A percentile compares a stretch with the other conserved stretches of the same genome.
phyloP scores from a whole-genome alignment of 2,113 vertebrate species.

The Hippocampus zosterae region DNA sequence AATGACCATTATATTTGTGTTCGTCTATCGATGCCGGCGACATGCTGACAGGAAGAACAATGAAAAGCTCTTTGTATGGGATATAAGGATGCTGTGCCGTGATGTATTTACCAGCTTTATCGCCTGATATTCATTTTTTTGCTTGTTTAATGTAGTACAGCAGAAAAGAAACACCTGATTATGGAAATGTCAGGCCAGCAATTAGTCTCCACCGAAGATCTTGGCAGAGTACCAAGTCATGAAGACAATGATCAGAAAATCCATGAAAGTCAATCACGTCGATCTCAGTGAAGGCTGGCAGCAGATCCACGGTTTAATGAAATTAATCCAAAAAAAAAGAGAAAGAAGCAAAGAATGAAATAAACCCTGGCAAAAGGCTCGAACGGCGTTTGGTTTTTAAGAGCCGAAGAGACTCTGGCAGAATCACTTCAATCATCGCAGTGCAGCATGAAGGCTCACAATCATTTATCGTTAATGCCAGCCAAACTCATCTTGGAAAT shows the following conservation, averaged over 20 bases:
- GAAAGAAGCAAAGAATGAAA: background rate
- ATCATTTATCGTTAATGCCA: background rate
- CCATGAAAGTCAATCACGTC: slow-evolving; percentile 28
- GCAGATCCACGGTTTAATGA: background rate
- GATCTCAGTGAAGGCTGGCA: background rate
- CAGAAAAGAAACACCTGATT: background rate
- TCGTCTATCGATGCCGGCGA: too few species aligned
- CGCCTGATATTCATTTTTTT: background rate
- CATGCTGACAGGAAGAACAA: too few species aligned
- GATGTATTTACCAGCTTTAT: background rate
- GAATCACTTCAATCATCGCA: background rate
- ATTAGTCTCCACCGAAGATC: background rate
- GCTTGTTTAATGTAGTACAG: background rate
- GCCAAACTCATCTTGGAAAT: background rate
- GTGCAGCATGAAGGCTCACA: background rate
- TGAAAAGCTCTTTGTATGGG: background rate
- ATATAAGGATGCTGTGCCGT: background rate
- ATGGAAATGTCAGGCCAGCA: slow-evolving; percentile 13
- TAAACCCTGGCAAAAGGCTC: background rate
- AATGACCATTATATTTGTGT: too few species aligned
- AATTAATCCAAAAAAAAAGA: background rate
- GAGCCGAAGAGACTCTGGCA: background rate
- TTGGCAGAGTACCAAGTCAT: slow-evolving; percentile 32
- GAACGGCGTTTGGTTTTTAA: background rate
- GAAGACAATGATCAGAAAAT: slow-evolving; percentile 40